A percentile compares a stretch with the other conserved stretches of the same genome.
Evolutionary conservation across 1,140 invertebrate species (phyloP).

Genomic region (Drosophila bocqueti): DNA sequence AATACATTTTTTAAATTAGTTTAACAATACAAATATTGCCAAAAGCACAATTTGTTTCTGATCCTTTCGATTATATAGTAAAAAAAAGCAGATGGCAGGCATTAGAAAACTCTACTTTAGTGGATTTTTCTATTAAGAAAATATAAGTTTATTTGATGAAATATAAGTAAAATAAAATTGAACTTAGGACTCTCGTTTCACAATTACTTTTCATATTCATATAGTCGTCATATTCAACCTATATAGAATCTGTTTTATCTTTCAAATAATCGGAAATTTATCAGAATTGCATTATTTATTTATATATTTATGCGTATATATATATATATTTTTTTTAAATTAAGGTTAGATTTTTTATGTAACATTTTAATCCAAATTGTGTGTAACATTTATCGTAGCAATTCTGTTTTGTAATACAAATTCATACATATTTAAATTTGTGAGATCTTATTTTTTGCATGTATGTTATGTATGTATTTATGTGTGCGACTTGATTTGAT

Average conservation of each 20-base stretch:
- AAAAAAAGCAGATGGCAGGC: background rate
- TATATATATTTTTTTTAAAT: background rate
- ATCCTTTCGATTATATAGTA: background rate
- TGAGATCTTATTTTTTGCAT: conserved; percentile 6
- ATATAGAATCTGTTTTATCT: background rate
- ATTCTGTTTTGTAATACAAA: conserved; percentile 4
- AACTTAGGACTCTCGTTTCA: background rate
- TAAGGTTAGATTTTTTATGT: no score
- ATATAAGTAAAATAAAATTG: background rate
- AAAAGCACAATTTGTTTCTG: background rate
- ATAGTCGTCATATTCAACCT: background rate
- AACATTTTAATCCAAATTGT: background rate
- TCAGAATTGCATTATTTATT: background rate
- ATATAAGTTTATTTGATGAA: background rate
- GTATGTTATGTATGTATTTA: background rate
- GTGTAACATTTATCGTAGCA: background rate
- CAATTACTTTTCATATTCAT: background rate
- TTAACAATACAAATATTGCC: conserved; percentile 1
- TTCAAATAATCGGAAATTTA: background rate
- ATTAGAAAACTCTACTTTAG: background rate
- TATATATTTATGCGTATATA: background rate
- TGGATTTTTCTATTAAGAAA: background rate
- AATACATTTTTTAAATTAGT: background rate
- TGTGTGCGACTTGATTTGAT: conserved; percentile 2
- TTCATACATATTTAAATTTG: conserved; percentile 1